Evolutionary conservation across 2,888 invertebrate genomes (phyloP).

Genomic region (Hydraecia micacea): DNA sequence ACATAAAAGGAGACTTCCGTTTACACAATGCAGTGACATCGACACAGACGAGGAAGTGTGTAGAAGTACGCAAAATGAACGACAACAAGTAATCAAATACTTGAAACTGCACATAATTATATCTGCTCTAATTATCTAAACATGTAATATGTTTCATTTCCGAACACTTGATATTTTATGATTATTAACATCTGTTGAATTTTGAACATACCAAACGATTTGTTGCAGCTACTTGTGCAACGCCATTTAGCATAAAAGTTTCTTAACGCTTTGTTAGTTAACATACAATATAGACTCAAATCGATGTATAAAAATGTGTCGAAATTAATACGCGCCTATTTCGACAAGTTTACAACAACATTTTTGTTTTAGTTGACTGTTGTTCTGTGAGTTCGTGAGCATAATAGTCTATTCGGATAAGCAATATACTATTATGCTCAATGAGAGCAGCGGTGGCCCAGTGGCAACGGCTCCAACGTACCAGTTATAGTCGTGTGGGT

Average conservation of each 20-base stretch:
- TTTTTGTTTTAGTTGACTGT: background rate
- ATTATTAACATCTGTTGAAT: background rate
- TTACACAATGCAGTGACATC: background rate
- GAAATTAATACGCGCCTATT: conserved; percentile 17
- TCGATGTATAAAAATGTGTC: conserved; percentile 25
- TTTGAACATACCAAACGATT: conserved; percentile 11
- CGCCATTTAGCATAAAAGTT: conserved; percentile 13
- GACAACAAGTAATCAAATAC: conserved; percentile 4
- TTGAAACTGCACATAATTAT: background rate
- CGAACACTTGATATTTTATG: background rate
- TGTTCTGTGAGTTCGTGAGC: background rate
- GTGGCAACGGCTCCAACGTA: too few species aligned
- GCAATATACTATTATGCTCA: background rate
- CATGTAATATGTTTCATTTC: background rate
- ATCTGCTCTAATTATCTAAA: background rate
- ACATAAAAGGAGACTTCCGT: conserved; percentile 1
- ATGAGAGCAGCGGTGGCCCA: background rate
- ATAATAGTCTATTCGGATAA: background rate
- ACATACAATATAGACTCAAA: conserved; percentile 8
- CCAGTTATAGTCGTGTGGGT: too few species aligned
- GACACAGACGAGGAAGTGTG: background rate
- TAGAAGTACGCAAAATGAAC: background rate
- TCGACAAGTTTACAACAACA: conserved; percentile 2
- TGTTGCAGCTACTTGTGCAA: conserved; percentile 6
- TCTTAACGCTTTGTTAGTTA: conserved; percentile 32